Percentiles rank a stretch among this genome's conserved stretches.
Evolutionary conservation across 2,113 vertebrate species (phyloP).

Genomic region (Astatotilapia flaviijosephi): DNA sequence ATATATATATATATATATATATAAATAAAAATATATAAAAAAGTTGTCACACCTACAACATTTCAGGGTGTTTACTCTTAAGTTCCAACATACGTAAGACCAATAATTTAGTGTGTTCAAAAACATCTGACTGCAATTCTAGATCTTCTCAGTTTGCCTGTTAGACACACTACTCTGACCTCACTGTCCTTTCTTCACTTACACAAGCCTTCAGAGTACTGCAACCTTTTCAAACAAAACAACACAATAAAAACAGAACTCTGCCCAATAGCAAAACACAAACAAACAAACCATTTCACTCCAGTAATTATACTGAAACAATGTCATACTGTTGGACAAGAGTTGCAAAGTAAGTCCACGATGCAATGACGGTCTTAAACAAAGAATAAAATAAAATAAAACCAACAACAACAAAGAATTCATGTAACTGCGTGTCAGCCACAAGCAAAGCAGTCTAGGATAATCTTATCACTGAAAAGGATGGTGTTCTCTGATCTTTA

Average conservation of each 20-base stretch:
- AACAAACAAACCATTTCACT: not conserved
- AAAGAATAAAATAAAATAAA: not conserved
- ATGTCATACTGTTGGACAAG: not conserved
- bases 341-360: not conserved
- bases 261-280: not conserved
- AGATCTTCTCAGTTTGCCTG: not conserved
- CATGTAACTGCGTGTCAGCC: not conserved
- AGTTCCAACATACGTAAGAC: not conserved
- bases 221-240: not conserved
- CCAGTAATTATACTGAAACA: not conserved
- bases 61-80: not conserved
- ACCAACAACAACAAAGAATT: not conserved
- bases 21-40: accelerated
- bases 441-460: conserved; percentile 1
- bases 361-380: not conserved
- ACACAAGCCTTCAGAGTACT: conserved; percentile 43
- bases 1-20: not conserved
- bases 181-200: conserved; percentile 28
- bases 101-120: conserved; percentile 11
- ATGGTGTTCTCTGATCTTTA: conserved; percentile 2
- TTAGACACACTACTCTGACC: not conserved
- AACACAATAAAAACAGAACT: not conserved
- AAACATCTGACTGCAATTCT: conserved; percentile 14
- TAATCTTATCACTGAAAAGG: not conserved
- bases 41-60: not conserved